These are phyloP conservation scores for Ivindomyrus marchei DNA, from an alignment of 2,113 vertebrate species.

Conservation along the genomic window DNA sequence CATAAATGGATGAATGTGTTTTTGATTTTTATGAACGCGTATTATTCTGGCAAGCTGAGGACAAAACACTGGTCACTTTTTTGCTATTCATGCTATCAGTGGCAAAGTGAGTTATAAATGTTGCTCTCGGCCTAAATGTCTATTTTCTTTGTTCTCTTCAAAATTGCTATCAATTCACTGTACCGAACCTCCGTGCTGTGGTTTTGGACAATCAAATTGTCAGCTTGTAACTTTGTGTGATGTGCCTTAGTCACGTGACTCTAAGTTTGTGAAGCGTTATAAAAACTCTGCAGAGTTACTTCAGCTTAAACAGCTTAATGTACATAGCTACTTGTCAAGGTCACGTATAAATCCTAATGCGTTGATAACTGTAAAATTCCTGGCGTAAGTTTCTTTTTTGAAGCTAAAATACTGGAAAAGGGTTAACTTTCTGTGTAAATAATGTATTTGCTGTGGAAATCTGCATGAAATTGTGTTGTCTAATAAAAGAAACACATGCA, in stretches of 20 bases:
- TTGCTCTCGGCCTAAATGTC: neutral
- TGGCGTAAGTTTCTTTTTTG: neutral
- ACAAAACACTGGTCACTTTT: neutral
- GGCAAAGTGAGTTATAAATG: neutral
- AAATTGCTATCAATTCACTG: neutral
- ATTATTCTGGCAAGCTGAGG: neutral
- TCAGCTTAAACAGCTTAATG: neutral
- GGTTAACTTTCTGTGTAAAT: neutral
- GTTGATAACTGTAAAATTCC: neutral
- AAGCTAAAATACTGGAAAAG: neutral
- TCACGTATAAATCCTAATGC: slow-evolving; percentile 2
- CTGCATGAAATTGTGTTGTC: slow-evolving; percentile 15
- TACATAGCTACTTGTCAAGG: neutral
- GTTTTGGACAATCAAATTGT: neutral
- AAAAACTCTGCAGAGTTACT: neutral
- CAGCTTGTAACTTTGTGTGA: slow-evolving; percentile 12
- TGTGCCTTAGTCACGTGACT: slow-evolving; percentile 14
- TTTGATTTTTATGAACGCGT: neutral
- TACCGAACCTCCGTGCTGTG: neutral
- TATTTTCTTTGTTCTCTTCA: neutral
- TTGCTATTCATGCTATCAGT: neutral
- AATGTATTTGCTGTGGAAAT: slow-evolving; percentile 10
- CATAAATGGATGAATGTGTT: neutral
- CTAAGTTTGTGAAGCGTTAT: neutral
- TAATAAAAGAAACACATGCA: slow-evolving; percentile 6